Conservation (phyloP, 2,113 vertebrate species). For the Castor canadensis region DNA sequence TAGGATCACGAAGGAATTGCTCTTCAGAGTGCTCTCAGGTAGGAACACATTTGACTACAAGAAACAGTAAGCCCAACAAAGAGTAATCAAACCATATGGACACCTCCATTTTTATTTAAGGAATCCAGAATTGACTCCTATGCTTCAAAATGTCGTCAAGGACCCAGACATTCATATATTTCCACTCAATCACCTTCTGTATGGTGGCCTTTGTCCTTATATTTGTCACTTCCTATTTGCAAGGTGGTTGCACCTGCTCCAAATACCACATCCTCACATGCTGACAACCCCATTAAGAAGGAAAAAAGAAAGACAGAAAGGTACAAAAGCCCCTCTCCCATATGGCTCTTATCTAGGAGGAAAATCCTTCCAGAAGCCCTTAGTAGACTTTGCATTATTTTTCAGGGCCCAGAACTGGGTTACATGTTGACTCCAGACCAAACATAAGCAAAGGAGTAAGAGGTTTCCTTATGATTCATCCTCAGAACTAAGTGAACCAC, state of each 20-base stretch:
- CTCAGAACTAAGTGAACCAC: background rate
- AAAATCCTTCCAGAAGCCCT: background rate
- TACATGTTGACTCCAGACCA: background rate
- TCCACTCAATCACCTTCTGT: background rate
- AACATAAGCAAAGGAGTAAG: background rate
- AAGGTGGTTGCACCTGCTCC: background rate
- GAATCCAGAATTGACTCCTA: background rate
- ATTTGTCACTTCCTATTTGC: background rate
- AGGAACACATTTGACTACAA: background rate
- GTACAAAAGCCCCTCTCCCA: background rate
- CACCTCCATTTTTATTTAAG: background rate
- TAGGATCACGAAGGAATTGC: background rate
- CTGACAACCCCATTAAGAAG: background rate
- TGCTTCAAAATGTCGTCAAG: background rate
- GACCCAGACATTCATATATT: background rate
- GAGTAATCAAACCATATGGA: background rate
- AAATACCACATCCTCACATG: background rate
- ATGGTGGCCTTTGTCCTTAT: background rate
- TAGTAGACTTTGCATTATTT: background rate
- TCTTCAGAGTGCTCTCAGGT: background rate
- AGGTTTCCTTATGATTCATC: background rate
- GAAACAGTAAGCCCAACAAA: background rate
- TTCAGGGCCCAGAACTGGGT: background rate
- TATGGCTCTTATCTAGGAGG: background rate
- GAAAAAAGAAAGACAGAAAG: background rate